Evolutionary conservation across 2,113 vertebrate species (phyloP), one percentile per base, ranked within the genome.

Genomic region (Peromyscus californicus): DNA sequence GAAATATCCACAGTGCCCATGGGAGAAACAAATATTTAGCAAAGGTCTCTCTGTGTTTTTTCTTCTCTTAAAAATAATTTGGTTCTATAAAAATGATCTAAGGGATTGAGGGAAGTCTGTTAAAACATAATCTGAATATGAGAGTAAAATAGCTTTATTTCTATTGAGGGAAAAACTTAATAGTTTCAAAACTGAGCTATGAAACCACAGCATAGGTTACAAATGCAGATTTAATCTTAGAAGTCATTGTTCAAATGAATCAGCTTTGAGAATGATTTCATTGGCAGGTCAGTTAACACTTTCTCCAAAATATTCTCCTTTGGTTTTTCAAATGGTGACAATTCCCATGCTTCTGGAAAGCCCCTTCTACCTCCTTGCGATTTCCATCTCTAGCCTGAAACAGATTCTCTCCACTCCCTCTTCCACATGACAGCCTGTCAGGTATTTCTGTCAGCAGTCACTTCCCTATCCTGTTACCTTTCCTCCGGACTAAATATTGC

Each of bases 211-310:
- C 19, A 36, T 70, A 39, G 61, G 33, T 85, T 79, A 74, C 0
- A 72, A 76, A 33, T 67, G 33, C 79, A 72, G n/a, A 89, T 87
- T 90, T 72, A 70, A n/a, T 89, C 45, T 76, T 36, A 82, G 45
- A 72, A 92, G 90, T 54, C 36, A 88, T 17, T n/a, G 45, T 67
- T 87, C 33, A 72, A 54, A 65, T 45, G n/a, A 45, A 65, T 65
- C 59, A 65, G 59, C 78, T 24, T 93, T 93, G 39, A 97, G 45
- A 91, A 45, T 26, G 13, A 74, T 91, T 91, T 91, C 1, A 74
- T 74, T 91, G 42, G 4, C 29, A 90, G 17, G 7, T 63, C 29
- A 61, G 16, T 89, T 54, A 79, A 69, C 57, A 79, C 9, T 79
- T 90, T 75, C 48, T 7, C 39, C 17, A 39, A 89, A 82, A 76